Evolutionary conservation across 1,140 invertebrate genomes (phyloP).

Genomic region (Manduca sexta): DNA sequence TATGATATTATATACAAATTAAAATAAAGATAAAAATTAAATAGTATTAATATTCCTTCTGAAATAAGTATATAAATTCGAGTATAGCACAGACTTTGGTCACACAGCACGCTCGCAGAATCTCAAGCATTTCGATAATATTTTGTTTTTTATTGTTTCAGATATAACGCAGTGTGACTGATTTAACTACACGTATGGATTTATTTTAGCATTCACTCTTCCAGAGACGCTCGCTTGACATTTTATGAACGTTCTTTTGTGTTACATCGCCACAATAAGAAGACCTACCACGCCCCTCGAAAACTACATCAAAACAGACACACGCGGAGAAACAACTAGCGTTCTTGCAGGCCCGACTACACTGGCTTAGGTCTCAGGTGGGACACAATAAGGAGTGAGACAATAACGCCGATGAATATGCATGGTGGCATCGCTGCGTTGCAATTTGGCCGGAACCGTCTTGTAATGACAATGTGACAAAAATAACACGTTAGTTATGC

Average conservation of each 20-base stretch:
- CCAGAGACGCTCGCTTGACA: constrained; percentile 35
- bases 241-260: constrained; percentile 47
- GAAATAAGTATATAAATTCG: too few species aligned
- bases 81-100: too few species aligned
- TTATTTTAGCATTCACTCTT: constrained; percentile 19
- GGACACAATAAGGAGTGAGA: constrained; percentile 43
- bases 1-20: too few species aligned
- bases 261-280: constrained; percentile 12
- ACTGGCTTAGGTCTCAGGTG: constrained; percentile 24
- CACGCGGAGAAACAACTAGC: background rate
- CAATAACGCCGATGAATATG: constrained; percentile 55
- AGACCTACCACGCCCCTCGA: constrained; percentile 15
- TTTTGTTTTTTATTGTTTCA: too few species aligned
- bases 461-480: constrained; percentile 59
- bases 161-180: constrained; percentile 10
- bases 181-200: constrained; percentile 13
- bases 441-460: constrained; percentile 54
- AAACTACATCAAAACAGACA: background rate
- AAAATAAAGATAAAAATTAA: too few species aligned
- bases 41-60: too few species aligned
- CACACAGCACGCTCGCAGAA: too few species aligned
- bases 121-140: too few species aligned
- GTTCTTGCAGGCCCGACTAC: constrained; percentile 12
- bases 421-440: constrained; percentile 44
- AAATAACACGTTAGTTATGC: constrained; percentile 37